A percentile compares a stretch with the other conserved stretches of the same genome.
Conservation (phyloP, 2,797 vertebrate genomes). For the Helicolenus hilgendorfi region DNA sequence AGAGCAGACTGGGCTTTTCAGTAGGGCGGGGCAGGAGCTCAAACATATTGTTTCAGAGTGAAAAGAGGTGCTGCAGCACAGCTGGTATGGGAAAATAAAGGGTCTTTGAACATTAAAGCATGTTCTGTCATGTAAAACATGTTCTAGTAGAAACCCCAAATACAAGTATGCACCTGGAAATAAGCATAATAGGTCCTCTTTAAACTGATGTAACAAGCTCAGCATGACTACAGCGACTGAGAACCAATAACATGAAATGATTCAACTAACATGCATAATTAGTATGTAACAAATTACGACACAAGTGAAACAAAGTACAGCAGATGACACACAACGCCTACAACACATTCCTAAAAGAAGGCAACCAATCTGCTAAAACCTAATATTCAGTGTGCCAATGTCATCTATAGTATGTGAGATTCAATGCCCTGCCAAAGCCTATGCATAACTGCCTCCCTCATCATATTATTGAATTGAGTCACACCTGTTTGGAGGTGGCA, state of each 20-base stretch:
- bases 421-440: slow-evolving; percentile 45
- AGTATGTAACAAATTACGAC: background rate
- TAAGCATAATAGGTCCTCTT: too few species aligned
- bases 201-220: background rate
- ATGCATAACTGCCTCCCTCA: slow-evolving; percentile 56
- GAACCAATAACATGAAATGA: background rate
- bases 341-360: background rate
- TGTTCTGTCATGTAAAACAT: too few species aligned
- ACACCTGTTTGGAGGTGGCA: slow-evolving; percentile 79
- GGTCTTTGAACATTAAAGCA: too few species aligned
- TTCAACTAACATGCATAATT: background rate
- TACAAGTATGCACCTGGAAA: too few species aligned
- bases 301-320: slow-evolving; percentile 2
- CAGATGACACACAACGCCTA: background rate
- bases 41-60: too few species aligned
- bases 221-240: background rate
- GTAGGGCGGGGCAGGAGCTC: too few species aligned
- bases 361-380: slow-evolving; percentile 30
- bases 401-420: slow-evolving; percentile 45
- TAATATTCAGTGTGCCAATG: slow-evolving; percentile 27
- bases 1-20: too few species aligned
- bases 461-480: slow-evolving; percentile 76
- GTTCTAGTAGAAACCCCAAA: too few species aligned
- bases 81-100: too few species aligned
- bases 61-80: too few species aligned